These are phyloP conservation scores for Galago senegalensis DNA, from an alignment of 2,797 vertebrate genomes.

Conservation along the genomic window DNA sequence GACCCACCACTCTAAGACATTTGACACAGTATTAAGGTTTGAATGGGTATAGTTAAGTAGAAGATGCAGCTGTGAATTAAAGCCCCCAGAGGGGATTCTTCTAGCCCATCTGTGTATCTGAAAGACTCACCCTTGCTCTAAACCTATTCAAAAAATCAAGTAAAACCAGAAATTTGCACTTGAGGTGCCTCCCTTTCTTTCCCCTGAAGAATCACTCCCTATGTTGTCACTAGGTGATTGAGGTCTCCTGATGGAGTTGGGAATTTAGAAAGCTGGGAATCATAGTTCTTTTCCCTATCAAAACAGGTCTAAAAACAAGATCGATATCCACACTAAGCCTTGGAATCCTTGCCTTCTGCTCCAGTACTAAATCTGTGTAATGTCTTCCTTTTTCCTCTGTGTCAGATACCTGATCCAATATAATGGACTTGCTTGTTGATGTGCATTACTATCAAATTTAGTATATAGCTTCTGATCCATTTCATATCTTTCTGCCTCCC, in stretches of 20 bases:
- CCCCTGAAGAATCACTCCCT: conserved; percentile 9
- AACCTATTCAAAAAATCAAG: conserved; percentile 44
- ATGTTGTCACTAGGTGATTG: not conserved
- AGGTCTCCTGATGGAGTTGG: conserved; percentile 21
- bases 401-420: conserved; percentile 65
- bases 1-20: conserved; percentile 59
- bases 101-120: not conserved
- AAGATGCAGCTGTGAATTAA: conserved; percentile 61
- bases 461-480: conserved; percentile 54
- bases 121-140: conserved; percentile 22
- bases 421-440: conserved; percentile 64
- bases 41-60: conserved; percentile 35
- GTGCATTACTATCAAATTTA: conserved; percentile 71
- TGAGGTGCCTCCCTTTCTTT: conserved; percentile 40
- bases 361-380: conserved; percentile 65
- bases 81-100: not conserved
- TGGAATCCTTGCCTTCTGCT: conserved; percentile 60
- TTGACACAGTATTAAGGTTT: conserved; percentile 8
- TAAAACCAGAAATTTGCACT: conserved; percentile 55
- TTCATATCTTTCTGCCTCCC: conserved; percentile 78
- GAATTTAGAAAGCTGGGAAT: conserved; percentile 21
- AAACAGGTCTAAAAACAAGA: conserved; percentile 30
- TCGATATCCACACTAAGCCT: not conserved
- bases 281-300: conserved; percentile 49
- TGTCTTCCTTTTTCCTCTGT: conserved; percentile 59